These are phyloP conservation scores for Oceanites oceanicus DNA, from an alignment of 2,113 vertebrate genomes.

Conservation along the genomic window DNA sequence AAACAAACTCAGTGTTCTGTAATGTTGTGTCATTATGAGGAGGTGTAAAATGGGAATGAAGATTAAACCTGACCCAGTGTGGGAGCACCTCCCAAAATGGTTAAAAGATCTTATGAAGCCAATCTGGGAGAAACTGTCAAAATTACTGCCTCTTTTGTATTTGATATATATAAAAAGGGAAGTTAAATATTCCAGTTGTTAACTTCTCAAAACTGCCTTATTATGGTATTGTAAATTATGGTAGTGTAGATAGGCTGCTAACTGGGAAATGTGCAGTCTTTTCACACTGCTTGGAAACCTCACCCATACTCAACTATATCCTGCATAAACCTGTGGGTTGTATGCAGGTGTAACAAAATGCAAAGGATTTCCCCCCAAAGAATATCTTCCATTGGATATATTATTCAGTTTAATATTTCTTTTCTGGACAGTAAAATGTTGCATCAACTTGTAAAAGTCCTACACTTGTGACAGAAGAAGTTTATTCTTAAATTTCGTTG, in stretches of 20 bases:
- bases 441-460: neutral
- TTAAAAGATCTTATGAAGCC: neutral
- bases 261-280: neutral
- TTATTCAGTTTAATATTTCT: neutral
- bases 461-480: neutral
- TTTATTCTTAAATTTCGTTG: neutral
- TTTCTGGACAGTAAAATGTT: neutral
- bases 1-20: neutral
- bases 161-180: neutral
- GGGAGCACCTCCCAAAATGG: neutral
- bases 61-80: neutral
- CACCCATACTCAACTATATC: neutral
- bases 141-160: neutral
- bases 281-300: neutral
- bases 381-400: neutral
- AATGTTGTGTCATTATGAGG: neutral
- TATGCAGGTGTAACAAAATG: neutral
- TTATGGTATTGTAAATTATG: neutral
- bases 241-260: neutral
- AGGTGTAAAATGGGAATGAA: neutral
- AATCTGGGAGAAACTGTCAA: neutral
- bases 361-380: neutral
- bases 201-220: neutral
- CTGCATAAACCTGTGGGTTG: neutral
- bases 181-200: neutral